Conservation (phyloP, 2,797 vertebrate genomes). For the Mus spretus region DNA sequence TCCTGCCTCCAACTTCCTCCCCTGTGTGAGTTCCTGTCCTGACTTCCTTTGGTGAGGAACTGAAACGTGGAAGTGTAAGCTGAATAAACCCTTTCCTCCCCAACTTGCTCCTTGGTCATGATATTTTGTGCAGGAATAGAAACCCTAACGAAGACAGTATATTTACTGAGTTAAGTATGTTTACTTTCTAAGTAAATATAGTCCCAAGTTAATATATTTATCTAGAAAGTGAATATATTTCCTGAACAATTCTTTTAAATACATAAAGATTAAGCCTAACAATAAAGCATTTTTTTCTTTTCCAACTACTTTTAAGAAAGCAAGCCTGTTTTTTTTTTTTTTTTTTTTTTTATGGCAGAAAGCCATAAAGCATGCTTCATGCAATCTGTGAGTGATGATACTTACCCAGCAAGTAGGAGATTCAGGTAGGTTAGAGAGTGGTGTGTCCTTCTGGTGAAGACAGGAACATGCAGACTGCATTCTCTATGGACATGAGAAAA, state of each 20-base stretch:
- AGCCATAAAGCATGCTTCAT: conserved; percentile 7
- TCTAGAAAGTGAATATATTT: not conserved
- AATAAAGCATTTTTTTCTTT: not conserved
- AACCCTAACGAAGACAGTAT: not conserved
- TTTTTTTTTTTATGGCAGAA: not conserved
- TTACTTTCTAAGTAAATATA: not conserved
- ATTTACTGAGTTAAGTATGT: not conserved
- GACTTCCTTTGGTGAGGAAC: not conserved
- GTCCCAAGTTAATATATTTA: not conserved
- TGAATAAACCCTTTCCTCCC: no score
- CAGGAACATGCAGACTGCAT: not conserved
- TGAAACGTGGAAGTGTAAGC: not conserved
- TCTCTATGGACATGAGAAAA: not conserved
- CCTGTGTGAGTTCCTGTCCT: not conserved
- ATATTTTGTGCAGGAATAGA: not conserved
- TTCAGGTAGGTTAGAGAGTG: not conserved
- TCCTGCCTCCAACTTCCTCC: not conserved
- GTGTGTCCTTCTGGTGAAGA: not conserved
- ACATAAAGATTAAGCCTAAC: not conserved
- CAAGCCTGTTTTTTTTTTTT: not conserved
- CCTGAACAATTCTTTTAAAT: not conserved
- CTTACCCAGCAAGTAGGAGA: not conserved
- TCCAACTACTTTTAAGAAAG: not conserved
- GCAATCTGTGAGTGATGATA: not conserved
- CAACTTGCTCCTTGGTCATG: no score